These are phyloP conservation scores for Daubentonia madagascariensis DNA, from an alignment of 2,113 vertebrate genomes.

Conservation along the genomic window DNA sequence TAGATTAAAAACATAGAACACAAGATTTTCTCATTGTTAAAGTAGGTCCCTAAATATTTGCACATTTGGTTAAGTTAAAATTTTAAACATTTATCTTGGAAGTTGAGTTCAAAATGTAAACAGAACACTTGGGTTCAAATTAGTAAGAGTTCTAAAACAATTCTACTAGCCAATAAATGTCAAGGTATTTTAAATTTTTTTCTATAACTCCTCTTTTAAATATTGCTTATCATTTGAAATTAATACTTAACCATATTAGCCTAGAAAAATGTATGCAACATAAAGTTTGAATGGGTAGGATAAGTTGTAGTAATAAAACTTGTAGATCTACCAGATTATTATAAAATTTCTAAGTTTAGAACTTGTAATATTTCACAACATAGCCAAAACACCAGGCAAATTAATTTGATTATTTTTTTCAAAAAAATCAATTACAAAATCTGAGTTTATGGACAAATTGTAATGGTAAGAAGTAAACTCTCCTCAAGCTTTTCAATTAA, in stretches of 20 bases:
- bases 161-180: background rate
- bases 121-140: background rate
- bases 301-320: background rate
- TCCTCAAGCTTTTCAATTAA: background rate
- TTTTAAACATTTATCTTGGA: conserved; percentile 15
- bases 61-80: background rate
- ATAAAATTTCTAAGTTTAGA: background rate
- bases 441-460: background rate
- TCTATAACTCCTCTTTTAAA: background rate
- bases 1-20: background rate
- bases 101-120: background rate
- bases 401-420: background rate
- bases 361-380: background rate
- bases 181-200: background rate
- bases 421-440: background rate
- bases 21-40: background rate
- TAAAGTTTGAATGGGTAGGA: background rate
- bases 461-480: background rate
- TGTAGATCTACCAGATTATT: background rate
- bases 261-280: background rate
- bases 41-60: background rate
- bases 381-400: background rate
- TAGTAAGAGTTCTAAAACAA: background rate
- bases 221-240: conserved; percentile 9
- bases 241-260: background rate